phyloP scores from a whole-genome alignment of 2,113 vertebrate species.

The Tachuris rubrigastra region DNA sequence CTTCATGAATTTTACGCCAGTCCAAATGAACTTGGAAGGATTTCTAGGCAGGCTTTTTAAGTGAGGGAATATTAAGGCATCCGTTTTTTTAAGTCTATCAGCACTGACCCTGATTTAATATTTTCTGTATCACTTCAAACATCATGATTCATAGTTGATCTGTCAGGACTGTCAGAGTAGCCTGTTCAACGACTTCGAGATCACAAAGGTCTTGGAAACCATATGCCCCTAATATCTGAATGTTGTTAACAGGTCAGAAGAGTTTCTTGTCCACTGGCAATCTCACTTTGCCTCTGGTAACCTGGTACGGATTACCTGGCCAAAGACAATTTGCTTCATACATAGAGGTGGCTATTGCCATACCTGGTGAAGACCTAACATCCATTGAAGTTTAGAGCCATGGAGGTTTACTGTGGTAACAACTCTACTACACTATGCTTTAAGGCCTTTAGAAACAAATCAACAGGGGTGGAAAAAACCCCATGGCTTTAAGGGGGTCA shows the following conservation, averaged over 20 bases:
- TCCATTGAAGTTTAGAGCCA: rapidly evolving
- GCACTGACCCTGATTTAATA: not conserved
- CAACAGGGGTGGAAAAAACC: not conserved
- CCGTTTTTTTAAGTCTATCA: not conserved
- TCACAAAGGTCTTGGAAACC: not conserved
- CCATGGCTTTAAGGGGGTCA: rapidly evolving
- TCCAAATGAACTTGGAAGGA: not conserved
- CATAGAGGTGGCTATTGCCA: not conserved
- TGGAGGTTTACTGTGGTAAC: not conserved
- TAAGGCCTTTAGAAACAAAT: not conserved
- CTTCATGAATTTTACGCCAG: not conserved
- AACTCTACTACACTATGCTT: not conserved
- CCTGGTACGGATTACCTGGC: not conserved
- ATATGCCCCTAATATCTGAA: not conserved
- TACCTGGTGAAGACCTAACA: not conserved
- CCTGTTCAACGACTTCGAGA: not conserved
- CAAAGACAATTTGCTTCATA: not conserved
- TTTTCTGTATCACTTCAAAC: not conserved
- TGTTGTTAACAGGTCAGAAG: not conserved
- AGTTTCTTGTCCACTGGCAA: not conserved
- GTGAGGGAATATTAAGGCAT: not conserved
- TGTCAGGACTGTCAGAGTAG: not conserved
- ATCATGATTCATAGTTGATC: not conserved
- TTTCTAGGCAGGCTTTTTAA: constrained; percentile 5
- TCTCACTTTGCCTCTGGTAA: not conserved